Percentiles rank a stretch among this genome's conserved stretches.
Evolutionary conservation across 2,797 vertebrate genomes (phyloP).

Genomic region (Delichon dasypus): DNA sequence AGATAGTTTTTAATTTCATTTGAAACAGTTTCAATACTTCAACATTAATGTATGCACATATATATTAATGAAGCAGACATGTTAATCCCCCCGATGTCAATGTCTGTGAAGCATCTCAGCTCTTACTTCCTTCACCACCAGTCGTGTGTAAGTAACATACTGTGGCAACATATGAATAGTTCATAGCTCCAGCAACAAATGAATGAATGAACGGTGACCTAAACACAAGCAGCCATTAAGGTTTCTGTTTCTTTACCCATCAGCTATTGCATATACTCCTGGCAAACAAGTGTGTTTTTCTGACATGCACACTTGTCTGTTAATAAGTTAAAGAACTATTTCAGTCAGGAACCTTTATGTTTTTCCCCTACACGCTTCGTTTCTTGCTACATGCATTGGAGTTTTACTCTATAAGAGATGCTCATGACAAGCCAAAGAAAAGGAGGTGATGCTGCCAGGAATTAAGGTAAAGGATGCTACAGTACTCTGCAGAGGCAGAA

Average conservation of each 20-base stretch:
- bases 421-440: slow-evolving; percentile 24
- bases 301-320: slow-evolving; percentile 60
- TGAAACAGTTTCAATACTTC: slow-evolving; percentile 70
- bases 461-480: not conserved
- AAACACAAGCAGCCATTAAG: slow-evolving; percentile 64
- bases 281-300: slow-evolving; percentile 63
- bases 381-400: slow-evolving; percentile 47
- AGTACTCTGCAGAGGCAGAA: not conserved
- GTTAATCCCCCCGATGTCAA: slow-evolving; percentile 73
- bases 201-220: slow-evolving; percentile 76
- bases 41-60: slow-evolving; percentile 85
- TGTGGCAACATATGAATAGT: slow-evolving; percentile 93
- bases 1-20: slow-evolving; percentile 50
- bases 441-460: not conserved
- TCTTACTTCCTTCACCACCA: slow-evolving; percentile 84
- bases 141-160: slow-evolving; percentile 91
- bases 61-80: slow-evolving; percentile 82
- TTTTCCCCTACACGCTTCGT: slow-evolving; percentile 39
- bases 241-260: slow-evolving; percentile 67
- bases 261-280: slow-evolving; percentile 37
- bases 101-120: slow-evolving; percentile 77
- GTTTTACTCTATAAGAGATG: slow-evolving; percentile 16
- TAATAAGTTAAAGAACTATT: slow-evolving; percentile 47
- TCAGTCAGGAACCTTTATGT: slow-evolving; percentile 37
- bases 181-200: slow-evolving; percentile 82